Evolutionary conservation across 2,113 vertebrate species (phyloP), one percentile per base, ranked within the genome.

Genomic region (Nothobranchius kuhntae): DNA sequence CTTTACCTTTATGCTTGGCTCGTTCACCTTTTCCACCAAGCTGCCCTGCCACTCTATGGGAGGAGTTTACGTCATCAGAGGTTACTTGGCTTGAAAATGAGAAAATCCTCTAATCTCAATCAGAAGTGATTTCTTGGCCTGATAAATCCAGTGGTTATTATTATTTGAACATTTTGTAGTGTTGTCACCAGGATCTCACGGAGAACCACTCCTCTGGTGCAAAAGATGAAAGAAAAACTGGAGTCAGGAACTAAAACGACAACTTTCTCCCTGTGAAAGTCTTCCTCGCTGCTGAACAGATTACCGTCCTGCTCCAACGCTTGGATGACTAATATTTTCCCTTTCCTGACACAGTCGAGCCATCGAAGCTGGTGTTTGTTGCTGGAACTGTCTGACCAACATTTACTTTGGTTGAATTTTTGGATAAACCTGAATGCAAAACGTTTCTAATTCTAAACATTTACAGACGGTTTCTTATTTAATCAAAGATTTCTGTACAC

Each of bases 261-360:
- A 53, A 26, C 46, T 13, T 6, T 5, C 24, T 7, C 48, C 12
- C 21, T 30, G 2, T 30, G 30, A 3, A 30, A 3, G n/a, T 14
- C 15, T 7, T 45, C 13, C 48, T 21, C 47, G 48, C 15, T 45
- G 36, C 46, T 61, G 21, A 14, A 51, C 13, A 45, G 21, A 8
- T 42, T 7, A 12, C 21, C 10, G 51, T 38, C 13, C 57, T 21
- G n/a, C 36, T 17, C 3, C 35, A 75, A 36, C 48, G 30, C 65
- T 44, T 35, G n/a, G 44, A 81, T 75, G 83, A 85, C 47, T 77
- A 55, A 76, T 55, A 57, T 65, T n/a, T 60, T 44, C 60, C n/a
- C 36, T 13, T 58, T 46, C 64, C 60, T 65, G 56, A 45, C 42
- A 47, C 10, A 52, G n/a, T 26, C 42, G 2, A 44, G 13, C 60